Conservation (phyloP, 2,888 invertebrate genomes). For the Hirtodrosophila alboralis region DNA sequence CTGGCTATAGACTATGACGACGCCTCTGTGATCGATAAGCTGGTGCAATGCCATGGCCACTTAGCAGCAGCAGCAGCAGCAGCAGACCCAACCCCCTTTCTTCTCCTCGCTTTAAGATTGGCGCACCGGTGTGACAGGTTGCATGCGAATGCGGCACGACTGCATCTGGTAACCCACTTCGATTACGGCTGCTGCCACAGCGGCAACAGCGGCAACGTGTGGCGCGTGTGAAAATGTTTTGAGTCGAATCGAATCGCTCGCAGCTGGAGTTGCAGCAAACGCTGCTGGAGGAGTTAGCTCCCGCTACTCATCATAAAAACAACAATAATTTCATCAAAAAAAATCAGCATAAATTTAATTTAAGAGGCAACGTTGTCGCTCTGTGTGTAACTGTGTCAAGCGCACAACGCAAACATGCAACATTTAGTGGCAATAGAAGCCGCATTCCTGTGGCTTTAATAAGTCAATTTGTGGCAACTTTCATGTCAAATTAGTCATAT, state of each 20-base stretch:
- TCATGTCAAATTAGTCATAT: conserved; percentile 49
- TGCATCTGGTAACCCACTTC: conserved; percentile 77
- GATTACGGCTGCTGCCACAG: conserved; percentile 57
- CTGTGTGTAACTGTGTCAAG: conserved; percentile 57
- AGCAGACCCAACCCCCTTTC: background rate
- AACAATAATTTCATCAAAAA: conserved; percentile 61
- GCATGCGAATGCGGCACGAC: conserved; percentile 77
- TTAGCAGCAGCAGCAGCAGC: conserved; percentile 55
- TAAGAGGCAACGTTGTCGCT: conserved; percentile 1
- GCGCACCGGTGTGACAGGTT: conserved; percentile 71
- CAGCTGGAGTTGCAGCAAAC: conserved; percentile 13
- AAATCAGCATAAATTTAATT: conserved; percentile 68
- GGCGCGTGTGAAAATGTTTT: conserved; percentile 70
- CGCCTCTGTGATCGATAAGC: conserved; percentile 72
- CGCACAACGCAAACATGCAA: conserved; percentile 27
- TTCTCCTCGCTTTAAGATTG: conserved; percentile 2
- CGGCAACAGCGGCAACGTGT: no score
- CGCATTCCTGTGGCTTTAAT: conserved; percentile 69
- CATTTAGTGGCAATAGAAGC: conserved; percentile 40
- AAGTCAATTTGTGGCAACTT: conserved; percentile 66
- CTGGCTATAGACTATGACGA: conserved; percentile 23
- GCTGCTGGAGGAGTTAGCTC: conserved; percentile 28
- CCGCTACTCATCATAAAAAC: conserved; percentile 56
- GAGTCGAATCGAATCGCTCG: conserved; percentile 30
- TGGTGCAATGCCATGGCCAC: conserved; percentile 72